Conservation (phyloP, 2,797 vertebrate species). For the Alauda arvensis region DNA sequence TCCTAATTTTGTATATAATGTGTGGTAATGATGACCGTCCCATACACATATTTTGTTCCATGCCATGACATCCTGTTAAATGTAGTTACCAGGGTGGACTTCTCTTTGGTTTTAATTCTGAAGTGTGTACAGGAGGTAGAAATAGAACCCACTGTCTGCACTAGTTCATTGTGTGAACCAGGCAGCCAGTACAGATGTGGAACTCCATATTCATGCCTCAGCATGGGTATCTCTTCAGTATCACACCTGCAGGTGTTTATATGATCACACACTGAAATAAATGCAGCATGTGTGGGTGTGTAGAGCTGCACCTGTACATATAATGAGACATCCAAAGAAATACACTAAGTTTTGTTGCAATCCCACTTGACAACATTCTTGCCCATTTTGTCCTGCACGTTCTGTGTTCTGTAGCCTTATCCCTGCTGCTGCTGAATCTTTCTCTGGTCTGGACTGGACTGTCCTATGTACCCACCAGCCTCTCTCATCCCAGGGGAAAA, state of each 20-base stretch:
- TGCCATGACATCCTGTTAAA: not conserved
- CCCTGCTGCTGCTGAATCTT: not conserved
- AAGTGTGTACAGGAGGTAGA: not conserved
- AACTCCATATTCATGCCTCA: slow-evolving; percentile 56
- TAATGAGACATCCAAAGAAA: slow-evolving; percentile 36
- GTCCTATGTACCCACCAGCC: not conserved
- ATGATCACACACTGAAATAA: slow-evolving; percentile 29
- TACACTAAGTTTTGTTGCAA: slow-evolving; percentile 3
- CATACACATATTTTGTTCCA: not conserved
- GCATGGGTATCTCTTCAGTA: slow-evolving; percentile 35
- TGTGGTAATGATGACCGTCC: not conserved
- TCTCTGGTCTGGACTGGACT: not conserved
- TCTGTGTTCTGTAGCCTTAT: not conserved
- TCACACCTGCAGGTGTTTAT: slow-evolving; percentile 54
- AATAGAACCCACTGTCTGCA: not conserved
- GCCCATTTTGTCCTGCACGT: not conserved
- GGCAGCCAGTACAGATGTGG: slow-evolving; percentile 45
- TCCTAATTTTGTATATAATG: not conserved
- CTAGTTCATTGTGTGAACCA: slow-evolving; percentile 20
- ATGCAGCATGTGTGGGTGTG: slow-evolving; percentile 21
- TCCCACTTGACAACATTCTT: not conserved
- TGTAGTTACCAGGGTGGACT: not conserved
- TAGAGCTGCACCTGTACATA: slow-evolving; percentile 45
- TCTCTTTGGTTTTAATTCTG: not conserved
- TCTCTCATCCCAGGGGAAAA: not conserved